Evolutionary conservation across 1,140 invertebrate species (phyloP), one percentile per base, ranked within the genome.

Genomic region (Drusus annulatus): DNA sequence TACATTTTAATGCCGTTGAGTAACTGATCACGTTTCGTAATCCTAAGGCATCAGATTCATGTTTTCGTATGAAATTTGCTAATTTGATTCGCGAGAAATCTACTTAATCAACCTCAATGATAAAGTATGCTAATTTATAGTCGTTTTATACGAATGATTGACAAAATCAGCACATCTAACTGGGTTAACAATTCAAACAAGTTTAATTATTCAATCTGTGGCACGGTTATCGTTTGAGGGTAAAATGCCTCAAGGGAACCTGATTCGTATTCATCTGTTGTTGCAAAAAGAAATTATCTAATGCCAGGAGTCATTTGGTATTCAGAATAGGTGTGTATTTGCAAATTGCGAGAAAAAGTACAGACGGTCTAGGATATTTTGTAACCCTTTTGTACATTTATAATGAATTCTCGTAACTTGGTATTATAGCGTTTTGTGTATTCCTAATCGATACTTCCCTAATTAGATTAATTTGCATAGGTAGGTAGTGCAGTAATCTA

Each of bases 81-180:
- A 5, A 71, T 71, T 71, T 50, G 51, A 51, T 19, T 45, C 17
- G 23, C 36, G n/a, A 71, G 68, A 71, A 45, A 71, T 10, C 31
- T 31, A 50, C 23, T 50, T 71, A 50, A 71, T 71, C 68, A 19
- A 23, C 13, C 17, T 50, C 45, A 21, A 19, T 36, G 65, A 45
- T 69, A 45, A 19, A 50, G 31, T 1, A 69, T 71, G 68, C 36
- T 19, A 71, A 71, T 71, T 45, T 71, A 71, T 50, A 71, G 17
- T 19, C 0, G 51, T 50, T 71, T 51, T 71, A 50, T 71, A 50
- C 51, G 19, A 50, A 71, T 50, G 36, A 19, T 71, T 50, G 68
- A 71, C 31, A 50, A 71, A 71, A 50, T 51, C 28, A 19, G 36
- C 36, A n/a, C 68, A 71, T n/a, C 17, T 45, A 71, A 19, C 31